Percentiles rank a stretch among this genome's conserved stretches.
These are phyloP conservation scores for Lydus trimaculatus DNA, from an alignment of 2,888 invertebrate species.

Conservation along the genomic window DNA sequence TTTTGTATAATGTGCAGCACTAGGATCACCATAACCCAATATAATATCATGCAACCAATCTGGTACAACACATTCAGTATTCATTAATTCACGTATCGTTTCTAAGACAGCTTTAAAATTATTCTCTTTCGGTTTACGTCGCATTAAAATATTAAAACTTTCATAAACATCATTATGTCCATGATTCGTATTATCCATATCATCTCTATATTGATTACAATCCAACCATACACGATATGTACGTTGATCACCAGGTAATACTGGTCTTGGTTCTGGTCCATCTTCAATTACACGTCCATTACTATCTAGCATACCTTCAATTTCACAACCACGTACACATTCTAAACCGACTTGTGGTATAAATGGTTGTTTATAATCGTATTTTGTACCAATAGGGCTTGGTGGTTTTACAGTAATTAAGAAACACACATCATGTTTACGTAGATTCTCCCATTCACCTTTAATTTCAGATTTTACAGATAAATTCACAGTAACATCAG, in stretches of 20 bases:
- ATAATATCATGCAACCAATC: constrained; percentile 97
- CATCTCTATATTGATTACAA: constrained; percentile 94
- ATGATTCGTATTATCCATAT: constrained; percentile 84
- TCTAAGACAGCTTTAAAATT: constrained; percentile 99
- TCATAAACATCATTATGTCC: constrained; percentile 75
- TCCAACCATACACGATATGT: constrained; percentile 95
- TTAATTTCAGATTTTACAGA: constrained; percentile 92
- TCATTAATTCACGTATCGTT: constrained; percentile 98
- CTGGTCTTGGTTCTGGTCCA: constrained; percentile 88
- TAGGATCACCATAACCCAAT: constrained; percentile 97
- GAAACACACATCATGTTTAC: constrained; percentile 99
- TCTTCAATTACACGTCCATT: constrained; percentile 97
- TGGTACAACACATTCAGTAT: constrained; percentile 97
- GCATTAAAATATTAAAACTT: constrained; percentile 93
- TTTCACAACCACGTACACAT: constrained; percentile 95
- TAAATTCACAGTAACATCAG: constrained; percentile 92
- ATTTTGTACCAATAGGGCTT: constrained; percentile 84
- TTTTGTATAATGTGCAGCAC: constrained; percentile 95
- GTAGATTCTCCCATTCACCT: constrained; percentile 94
- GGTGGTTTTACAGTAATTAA: constrained; percentile 89
- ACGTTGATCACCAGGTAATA: constrained; percentile 85
- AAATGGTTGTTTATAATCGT: constrained; percentile 83
- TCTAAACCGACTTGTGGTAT: constrained; percentile 91
- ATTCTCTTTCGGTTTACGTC: constrained; percentile 99
- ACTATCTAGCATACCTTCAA: constrained; percentile 97